Percentiles rank a stretch among this genome's conserved stretches.
These are phyloP conservation scores for Vulpes vulpes DNA, from an alignment of 2,113 vertebrate genomes.

Conservation along the genomic window DNA sequence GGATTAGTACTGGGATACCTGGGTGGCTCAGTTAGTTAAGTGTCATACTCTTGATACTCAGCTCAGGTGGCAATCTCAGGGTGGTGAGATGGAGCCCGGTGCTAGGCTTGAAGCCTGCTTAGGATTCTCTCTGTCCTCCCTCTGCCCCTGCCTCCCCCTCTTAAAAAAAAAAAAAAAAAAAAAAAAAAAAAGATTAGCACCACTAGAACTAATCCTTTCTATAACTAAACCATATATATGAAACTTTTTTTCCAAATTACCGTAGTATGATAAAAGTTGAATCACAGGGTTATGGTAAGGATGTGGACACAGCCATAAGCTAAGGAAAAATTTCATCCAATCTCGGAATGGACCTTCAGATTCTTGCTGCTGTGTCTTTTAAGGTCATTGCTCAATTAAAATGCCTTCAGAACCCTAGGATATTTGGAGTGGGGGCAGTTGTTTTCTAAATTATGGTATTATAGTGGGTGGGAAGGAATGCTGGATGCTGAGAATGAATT, in stretches of 20 bases:
- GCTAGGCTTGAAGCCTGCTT: background rate
- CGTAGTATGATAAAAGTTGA: background rate
- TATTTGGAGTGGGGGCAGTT: background rate
- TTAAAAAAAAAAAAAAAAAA: background rate
- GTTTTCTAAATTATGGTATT: conserved; percentile 24
- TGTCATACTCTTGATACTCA: background rate
- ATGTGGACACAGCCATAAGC: background rate
- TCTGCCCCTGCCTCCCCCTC: background rate
- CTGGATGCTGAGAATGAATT: background rate
- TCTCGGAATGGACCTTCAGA: background rate
- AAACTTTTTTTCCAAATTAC: conserved; percentile 45
- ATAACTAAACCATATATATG: background rate
- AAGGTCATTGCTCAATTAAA: conserved; percentile 18
- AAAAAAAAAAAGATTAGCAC: background rate
- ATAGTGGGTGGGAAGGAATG: background rate
- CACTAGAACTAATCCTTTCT: conserved; percentile 1
- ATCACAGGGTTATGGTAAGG: background rate
- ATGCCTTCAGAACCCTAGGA: background rate
- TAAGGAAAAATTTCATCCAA: conserved; percentile 8
- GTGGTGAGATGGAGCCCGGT: background rate
- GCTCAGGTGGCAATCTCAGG: background rate
- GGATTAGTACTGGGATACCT: background rate
- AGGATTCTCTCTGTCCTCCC: background rate
- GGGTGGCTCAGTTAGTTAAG: background rate
- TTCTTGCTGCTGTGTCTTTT: background rate